These are phyloP conservation scores for Natrix natrix DNA, from an alignment of 2,797 vertebrate species.

Conservation along the genomic window DNA sequence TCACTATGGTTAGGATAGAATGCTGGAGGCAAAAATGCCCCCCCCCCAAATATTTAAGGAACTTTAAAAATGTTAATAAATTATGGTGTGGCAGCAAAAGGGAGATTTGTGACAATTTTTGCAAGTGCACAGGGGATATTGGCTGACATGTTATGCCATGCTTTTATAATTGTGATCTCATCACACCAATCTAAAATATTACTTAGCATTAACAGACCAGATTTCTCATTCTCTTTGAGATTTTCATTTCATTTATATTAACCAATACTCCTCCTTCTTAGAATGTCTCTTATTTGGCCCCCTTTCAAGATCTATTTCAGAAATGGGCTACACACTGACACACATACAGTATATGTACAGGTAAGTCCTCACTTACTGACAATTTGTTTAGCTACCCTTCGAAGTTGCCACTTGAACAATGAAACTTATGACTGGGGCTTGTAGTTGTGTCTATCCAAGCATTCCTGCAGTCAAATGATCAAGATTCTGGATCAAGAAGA, in stretches of 20 bases:
- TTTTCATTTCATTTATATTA: neutral
- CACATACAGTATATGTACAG: neutral
- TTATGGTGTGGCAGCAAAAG: neutral
- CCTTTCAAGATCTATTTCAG: neutral
- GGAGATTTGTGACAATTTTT: neutral
- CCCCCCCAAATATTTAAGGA: neutral
- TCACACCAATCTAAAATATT: neutral
- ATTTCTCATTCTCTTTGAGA: neutral
- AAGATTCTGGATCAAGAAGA: neutral
- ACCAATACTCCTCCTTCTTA: neutral
- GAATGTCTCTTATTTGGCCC: neutral
- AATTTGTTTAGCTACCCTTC: neutral
- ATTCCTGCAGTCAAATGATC: neutral
- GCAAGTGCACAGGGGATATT: neutral
- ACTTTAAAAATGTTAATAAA: constrained; percentile 7
- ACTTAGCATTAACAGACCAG: neutral
- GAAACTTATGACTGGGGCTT: neutral
- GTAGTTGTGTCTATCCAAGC: neutral
- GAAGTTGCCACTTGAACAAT: neutral
- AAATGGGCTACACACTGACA: neutral
- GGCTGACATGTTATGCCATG: neutral
- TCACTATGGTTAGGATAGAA: constrained; percentile 1
- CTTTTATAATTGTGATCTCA: neutral
- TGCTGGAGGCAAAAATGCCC: neutral
- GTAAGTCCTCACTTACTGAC: neutral